Evolutionary conservation across 2,888 invertebrate genomes (phyloP).

Genomic region (Orthosia incerta): DNA sequence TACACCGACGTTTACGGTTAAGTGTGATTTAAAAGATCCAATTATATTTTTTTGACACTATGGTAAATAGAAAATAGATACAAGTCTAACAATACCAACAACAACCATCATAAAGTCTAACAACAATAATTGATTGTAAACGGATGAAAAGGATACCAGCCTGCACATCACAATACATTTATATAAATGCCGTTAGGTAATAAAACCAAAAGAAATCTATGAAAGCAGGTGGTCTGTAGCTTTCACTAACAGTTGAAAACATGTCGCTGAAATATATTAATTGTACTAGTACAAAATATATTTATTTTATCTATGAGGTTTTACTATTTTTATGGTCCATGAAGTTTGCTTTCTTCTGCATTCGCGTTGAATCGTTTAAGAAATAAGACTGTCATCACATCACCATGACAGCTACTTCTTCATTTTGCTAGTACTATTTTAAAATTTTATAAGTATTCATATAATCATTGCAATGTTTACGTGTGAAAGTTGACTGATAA

Average conservation of each 20-base stretch:
- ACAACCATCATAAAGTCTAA: no score
- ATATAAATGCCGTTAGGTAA: background rate
- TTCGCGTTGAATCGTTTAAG: background rate
- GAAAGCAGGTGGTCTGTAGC: background rate
- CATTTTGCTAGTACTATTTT: constrained; percentile 13
- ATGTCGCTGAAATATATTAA: constrained; percentile 2
- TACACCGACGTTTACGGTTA: background rate
- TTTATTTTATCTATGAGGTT: constrained; percentile 21
- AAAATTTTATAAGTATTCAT: constrained; percentile 6
- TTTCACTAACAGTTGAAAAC: background rate
- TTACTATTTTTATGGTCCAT: background rate
- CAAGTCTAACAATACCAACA: no score
- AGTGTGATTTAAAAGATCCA: background rate
- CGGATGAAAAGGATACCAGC: background rate
- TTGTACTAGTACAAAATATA: background rate
- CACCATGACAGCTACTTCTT: constrained; percentile 27
- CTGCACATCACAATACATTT: background rate
- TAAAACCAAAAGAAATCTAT: background rate
- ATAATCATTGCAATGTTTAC: constrained; percentile 60
- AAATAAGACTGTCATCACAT: constrained; percentile 27
- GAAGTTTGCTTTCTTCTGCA: background rate
- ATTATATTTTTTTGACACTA: background rate
- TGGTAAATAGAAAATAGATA: background rate
- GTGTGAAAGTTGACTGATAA: constrained; percentile 70
- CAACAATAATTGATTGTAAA: no score